Evolutionary conservation across 2,113 vertebrate species (phyloP).

Genomic region (Fregetta grallaria): DNA sequence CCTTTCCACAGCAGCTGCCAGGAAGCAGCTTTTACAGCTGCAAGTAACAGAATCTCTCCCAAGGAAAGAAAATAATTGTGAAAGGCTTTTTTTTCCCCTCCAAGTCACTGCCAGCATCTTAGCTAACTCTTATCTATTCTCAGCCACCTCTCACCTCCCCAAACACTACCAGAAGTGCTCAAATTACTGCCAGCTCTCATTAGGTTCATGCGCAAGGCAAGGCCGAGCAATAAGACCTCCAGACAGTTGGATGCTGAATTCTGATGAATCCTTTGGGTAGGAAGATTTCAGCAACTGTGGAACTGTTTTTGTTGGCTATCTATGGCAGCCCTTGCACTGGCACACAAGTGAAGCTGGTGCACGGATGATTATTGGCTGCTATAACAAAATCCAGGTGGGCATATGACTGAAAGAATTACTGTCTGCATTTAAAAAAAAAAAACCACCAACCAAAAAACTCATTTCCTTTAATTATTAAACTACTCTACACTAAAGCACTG

Average conservation of each 20-base stretch:
- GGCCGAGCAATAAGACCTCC: constrained; percentile 13
- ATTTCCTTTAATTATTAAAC: constrained; percentile 26
- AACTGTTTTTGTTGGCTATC: neutral
- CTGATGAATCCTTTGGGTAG: constrained; percentile 24
- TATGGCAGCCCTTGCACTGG: neutral
- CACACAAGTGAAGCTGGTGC: neutral
- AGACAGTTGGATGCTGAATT: constrained; percentile 14
- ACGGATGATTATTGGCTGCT: neutral
- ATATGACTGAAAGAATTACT: neutral
- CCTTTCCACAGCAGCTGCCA: constrained; percentile 26
- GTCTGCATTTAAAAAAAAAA: neutral
- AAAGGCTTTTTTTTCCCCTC: neutral
- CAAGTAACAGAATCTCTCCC: neutral
- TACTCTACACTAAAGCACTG: neutral
- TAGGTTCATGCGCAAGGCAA: neutral
- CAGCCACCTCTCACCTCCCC: constrained; percentile 47
- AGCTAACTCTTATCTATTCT: constrained; percentile 31
- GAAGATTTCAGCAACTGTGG: neutral
- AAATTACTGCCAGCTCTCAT: constrained; percentile 55
- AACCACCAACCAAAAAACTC: neutral
- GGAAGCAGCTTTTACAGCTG: constrained; percentile 35
- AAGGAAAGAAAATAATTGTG: constrained; percentile 30
- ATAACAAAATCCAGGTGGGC: neutral
- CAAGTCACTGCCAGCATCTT: neutral
- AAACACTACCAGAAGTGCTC: constrained; percentile 33